Base-by-base conservation (phyloP, 2,888 invertebrate genomes). In the Parnassius apollo region DNA sequence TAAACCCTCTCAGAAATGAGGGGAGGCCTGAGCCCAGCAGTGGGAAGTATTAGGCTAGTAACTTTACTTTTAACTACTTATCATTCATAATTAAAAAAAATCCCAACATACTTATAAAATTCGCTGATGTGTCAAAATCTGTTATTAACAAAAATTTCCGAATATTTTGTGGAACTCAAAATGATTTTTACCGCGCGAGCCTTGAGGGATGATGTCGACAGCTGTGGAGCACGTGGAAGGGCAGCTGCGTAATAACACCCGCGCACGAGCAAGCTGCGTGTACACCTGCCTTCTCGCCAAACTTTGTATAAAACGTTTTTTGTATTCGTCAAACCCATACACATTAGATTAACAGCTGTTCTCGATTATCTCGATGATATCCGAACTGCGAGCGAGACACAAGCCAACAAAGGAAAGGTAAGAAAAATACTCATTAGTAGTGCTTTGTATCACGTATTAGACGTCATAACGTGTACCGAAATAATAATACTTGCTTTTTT, bases 151-250 rank as follows among this genome's bases (percentile, higher is more conserved):
- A 13, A 49, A 49, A 49, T 0, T 13, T 13, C 8, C 7, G 49
- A 13, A 4, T 51, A 13, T 66, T 66, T 65, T 66, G 64, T 64
- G 63, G 62, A 62, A 46, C n/a, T 18, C 11, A 50, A 46, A 46
- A 22, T 53, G 51, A 25, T 45, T 53, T 59, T 59, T 54, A 46
- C 59, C 63, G 55, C 59, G 56, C 46, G 49, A 64, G 60, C 60
- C 68, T 69, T 72, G 64, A 59, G 81, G 83, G 82, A 80, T 77
- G 80, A 74, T 71, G 75, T 75, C 72, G 83, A 80, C 91, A 91
- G 90, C 86, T 91, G 91, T 73, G 63, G 58, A 83, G 90, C 91
- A 90, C 91, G 91, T 91, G 90, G 81, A 69, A 65, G 65, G 75
- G 81, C 91, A 90, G 91, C 86, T 90, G 89, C 71, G 71, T 67